Percentiles rank a stretch among this genome's conserved stretches.
Evolutionary conservation across 2,888 invertebrate species (phyloP).

Genomic region (Drosophila macrospina): DNA sequence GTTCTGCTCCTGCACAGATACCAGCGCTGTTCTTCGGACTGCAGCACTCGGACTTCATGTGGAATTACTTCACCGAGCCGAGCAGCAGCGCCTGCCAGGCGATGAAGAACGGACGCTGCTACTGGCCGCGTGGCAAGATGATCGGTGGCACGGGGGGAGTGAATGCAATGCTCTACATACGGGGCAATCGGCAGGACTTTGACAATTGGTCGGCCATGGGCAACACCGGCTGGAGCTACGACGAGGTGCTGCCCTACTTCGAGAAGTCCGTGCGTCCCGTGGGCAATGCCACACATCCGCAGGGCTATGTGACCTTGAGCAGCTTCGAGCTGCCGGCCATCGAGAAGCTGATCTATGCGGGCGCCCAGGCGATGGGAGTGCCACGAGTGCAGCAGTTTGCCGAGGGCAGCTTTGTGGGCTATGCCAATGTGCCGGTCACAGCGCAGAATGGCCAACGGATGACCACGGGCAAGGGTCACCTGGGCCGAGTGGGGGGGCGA

Average conservation of each 20-base stretch:
- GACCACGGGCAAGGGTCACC: conserved; percentile 90
- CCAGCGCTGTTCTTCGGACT: conserved; percentile 65
- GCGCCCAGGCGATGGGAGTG: conserved; percentile 86
- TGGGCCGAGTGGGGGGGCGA: conserved; percentile 86
- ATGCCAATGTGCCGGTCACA: conserved; percentile 86
- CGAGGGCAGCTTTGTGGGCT: conserved; percentile 86
- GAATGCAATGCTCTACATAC: conserved; percentile 89
- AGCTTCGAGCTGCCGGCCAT: conserved; percentile 72
- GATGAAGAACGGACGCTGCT: conserved; percentile 82
- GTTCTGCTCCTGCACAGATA: too few species aligned
- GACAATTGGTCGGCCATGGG: conserved; percentile 88
- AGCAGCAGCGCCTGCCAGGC: conserved; percentile 68
- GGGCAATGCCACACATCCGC: conserved; percentile 64
- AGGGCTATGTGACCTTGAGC: conserved; percentile 85
- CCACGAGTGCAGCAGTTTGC: conserved; percentile 82
- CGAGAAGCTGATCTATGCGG: conserved; percentile 83
- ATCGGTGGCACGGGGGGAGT: conserved; percentile 89
- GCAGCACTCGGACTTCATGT: conserved; percentile 72
- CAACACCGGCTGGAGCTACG: conserved; percentile 89
- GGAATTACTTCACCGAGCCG: conserved; percentile 78
- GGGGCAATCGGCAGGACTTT: conserved; percentile 88
- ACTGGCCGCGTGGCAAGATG: conserved; percentile 88
- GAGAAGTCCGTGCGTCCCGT: conserved; percentile 88
- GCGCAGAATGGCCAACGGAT: conserved; percentile 89
- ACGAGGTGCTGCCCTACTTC: conserved; percentile 92